Evolutionary conservation across 2,888 invertebrate species (phyloP), one percentile per base, ranked within the genome.

Genomic region (Eristalis arbustorum): DNA sequence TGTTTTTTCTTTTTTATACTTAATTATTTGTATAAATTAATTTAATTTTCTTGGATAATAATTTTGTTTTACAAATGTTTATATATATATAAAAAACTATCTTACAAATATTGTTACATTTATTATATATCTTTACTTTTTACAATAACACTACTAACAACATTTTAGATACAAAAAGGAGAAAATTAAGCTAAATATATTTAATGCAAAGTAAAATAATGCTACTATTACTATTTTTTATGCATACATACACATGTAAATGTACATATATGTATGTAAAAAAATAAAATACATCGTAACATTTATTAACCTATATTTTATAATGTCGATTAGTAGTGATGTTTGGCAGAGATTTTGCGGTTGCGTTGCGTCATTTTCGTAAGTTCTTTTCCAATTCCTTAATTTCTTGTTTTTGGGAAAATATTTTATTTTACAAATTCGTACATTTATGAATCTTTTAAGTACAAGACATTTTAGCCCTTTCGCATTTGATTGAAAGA

Each of bases 311-410:
- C 63, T 57, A 75, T 68, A 10, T 49, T 67, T 61, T 42, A 76
- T 59, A 74, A 79, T 80, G 75, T 79, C 67, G 62, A 75, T 84
- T 72, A 80, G 80, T 69, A 77, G 81, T 81, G 81, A 81, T 85
- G 85, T 85, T 81, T 85, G 85, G 85, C 85, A 85, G 85, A 85
- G 81, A 85, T 81, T n/a, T 85, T 85, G 85, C 66, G 84, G 81
- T 85, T 85, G 80, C 84, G 84, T 84, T 80, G 80, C 73, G 73
- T 85, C 71, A 71, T 81, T 77, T 64, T 57, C 34, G 6, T 37
- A 61, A 23, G 2, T 49, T 67, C 49, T 49, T 14, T 31, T 69
- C 62, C 14, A n/a, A 68, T 42, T 42, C 5, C 28, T 42, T 40
- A 31, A 3, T 62, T 18, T 67, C n/a, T 22, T 63, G 18, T 56